Evolutionary conservation across 1,140 invertebrate genomes (phyloP), one percentile per base, ranked within the genome.

Genomic region (Drosophila baimaii): DNA sequence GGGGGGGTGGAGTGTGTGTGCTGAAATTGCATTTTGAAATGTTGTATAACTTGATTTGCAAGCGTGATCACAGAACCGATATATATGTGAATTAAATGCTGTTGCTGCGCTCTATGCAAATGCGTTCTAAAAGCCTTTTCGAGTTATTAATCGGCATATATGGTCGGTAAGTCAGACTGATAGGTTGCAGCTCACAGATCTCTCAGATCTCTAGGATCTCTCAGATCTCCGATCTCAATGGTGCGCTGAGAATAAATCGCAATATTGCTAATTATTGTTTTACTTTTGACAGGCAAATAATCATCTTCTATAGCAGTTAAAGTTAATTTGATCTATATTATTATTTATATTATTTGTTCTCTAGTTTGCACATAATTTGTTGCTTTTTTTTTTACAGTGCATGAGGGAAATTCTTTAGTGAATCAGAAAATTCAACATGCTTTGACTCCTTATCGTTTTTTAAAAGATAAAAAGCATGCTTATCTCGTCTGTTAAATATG

Each of bases 31-130:
- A 76, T 66, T 63, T 72, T 65, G 44, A 86, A 82, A 88, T 86
- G 83, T 88, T 88, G 83, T 61, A 66, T 72, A 86, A 86, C 83
- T 86, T 88, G 83, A 86, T 83, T 86, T 79, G 62, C 70, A 49
- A 71, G 82, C 82, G 64, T 47, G 56, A 51, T 35, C 61, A 15
- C 54, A 39, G 37, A 43, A 35, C 44, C 23, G 39, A 47, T 64
- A 37, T 61, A 37, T 37, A 31, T 21, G 52, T 19, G 33, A 37
- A 29, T 54, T 55, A 64, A 43, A 27, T 23, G 41, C 55, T 55
- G 23, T 41, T 47, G 37, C 43, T 13, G 44, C 17, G 37, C 39
- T 57, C 54, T 57, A 64, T 81, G 72, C 66, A 81, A 72, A 58
- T 81, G 61, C 55, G 62, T 75, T 81, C 78, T 73, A 61, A 82